phyloP scores from a whole-genome alignment of 2,888 invertebrate species.

The Nesidiocoris tenuis region DNA sequence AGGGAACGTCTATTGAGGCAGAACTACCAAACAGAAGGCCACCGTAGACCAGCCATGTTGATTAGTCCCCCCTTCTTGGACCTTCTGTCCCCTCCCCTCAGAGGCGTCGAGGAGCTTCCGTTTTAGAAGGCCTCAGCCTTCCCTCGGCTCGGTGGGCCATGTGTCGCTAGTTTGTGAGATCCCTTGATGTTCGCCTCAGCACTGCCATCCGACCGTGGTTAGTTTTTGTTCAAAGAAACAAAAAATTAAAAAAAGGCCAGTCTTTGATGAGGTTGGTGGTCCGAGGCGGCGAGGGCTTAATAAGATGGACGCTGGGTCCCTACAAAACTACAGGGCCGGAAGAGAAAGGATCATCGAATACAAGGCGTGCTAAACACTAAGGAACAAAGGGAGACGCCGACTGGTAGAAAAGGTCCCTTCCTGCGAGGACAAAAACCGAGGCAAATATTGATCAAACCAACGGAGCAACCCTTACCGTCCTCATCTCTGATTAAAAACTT shows the following conservation, averaged over 20 bases:
- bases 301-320: constrained; percentile 24
- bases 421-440: constrained; percentile 11
- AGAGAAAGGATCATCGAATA: constrained; percentile 7
- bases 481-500: constrained; percentile 35
- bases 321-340: not conserved
- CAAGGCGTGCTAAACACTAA: constrained; percentile 1
- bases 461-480: not conserved
- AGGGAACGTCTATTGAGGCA: not conserved
- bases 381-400: constrained; percentile 21
- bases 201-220: not conserved
- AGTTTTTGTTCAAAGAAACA: not conserved
- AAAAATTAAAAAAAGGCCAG: not conserved
- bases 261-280: not conserved
- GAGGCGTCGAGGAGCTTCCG: not conserved
- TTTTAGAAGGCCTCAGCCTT: not conserved
- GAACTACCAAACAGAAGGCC: not conserved
- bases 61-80: not conserved
- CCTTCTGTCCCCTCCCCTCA: no score
- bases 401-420: not conserved
- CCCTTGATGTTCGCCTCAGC: not conserved
- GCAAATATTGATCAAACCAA: constrained; percentile 37
- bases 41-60: not conserved
- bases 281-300: not conserved
- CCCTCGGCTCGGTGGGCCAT: not conserved
- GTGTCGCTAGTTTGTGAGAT: not conserved